These are phyloP conservation scores for Chaitophorus viminalis DNA, from an alignment of 2,888 invertebrate species.

Conservation along the genomic window DNA sequence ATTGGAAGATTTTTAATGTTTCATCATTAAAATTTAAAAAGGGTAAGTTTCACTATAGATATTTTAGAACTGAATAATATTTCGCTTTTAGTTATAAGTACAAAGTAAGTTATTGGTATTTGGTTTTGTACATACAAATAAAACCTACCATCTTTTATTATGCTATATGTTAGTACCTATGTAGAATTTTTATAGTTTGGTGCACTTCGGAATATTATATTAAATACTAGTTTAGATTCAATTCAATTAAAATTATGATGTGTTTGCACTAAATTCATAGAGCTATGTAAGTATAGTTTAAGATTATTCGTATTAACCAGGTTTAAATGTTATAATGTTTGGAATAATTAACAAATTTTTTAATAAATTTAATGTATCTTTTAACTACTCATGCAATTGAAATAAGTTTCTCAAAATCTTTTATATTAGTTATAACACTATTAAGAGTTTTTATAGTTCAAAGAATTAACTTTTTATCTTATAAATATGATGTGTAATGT, in stretches of 20 bases:
- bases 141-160: conserved; percentile 1
- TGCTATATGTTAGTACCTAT: conserved; percentile 20
- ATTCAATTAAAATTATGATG: conserved; percentile 16
- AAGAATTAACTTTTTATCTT: background rate
- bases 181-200: conserved; percentile 6
- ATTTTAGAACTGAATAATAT: background rate
- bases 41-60: conserved; percentile 5
- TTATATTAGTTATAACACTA: background rate
- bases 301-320: background rate
- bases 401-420: background rate
- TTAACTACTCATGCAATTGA: background rate
- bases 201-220: background rate
- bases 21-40: conserved; percentile 18
- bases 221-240: conserved; percentile 7
- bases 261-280: conserved; percentile 36
- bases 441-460: background rate
- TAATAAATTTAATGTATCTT: background rate
- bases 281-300: conserved; percentile 46
- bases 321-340: background rate
- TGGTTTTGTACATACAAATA: conserved; percentile 16
- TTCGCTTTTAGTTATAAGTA: conserved; percentile 31
- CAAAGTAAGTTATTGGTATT: background rate
- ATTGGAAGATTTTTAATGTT: background rate
- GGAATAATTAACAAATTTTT: background rate
- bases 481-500: background rate